Percentiles rank a stretch among this genome's conserved stretches.
phyloP scores from a whole-genome alignment of 2,797 vertebrate species.

The Pseudochirops cupreus region DNA sequence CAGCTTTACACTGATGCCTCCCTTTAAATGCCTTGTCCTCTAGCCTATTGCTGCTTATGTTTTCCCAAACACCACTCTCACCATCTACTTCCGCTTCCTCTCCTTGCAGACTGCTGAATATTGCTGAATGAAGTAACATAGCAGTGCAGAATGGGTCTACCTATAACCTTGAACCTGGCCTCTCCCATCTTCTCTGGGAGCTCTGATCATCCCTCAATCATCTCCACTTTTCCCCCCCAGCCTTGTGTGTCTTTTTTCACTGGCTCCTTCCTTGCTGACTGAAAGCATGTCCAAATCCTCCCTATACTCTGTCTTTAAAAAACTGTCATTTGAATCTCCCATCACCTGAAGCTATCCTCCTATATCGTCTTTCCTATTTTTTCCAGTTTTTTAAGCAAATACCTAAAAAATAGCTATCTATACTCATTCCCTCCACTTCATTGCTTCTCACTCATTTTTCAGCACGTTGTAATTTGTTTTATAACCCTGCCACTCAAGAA shows the following conservation, averaged over 20 bases:
- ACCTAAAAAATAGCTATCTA: neutral
- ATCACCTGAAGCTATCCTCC: neutral
- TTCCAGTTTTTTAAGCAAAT: neutral
- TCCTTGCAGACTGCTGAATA: neutral
- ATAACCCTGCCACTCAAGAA: neutral
- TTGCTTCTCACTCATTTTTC: neutral
- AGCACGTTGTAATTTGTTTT: neutral
- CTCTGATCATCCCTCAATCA: neutral
- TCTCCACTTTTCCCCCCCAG: neutral
- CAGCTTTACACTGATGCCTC: neutral
- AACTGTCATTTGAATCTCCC: neutral
- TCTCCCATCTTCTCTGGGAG: neutral
- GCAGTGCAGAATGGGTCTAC: neutral
- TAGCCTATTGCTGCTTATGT: neutral
- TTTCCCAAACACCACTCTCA: neutral
- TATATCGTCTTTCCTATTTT: neutral
- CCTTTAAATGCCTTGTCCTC: neutral
- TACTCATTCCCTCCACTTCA: neutral
- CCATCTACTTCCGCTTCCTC: neutral
- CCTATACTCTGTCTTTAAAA: neutral
- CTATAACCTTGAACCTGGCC: neutral
- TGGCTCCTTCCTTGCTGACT: neutral
- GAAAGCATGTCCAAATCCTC: neutral
- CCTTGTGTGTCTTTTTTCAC: neutral
- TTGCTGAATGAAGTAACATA: neutral